These are phyloP conservation scores for Chrysodeixis includens DNA, from an alignment of 2,888 invertebrate genomes.

Conservation along the genomic window DNA sequence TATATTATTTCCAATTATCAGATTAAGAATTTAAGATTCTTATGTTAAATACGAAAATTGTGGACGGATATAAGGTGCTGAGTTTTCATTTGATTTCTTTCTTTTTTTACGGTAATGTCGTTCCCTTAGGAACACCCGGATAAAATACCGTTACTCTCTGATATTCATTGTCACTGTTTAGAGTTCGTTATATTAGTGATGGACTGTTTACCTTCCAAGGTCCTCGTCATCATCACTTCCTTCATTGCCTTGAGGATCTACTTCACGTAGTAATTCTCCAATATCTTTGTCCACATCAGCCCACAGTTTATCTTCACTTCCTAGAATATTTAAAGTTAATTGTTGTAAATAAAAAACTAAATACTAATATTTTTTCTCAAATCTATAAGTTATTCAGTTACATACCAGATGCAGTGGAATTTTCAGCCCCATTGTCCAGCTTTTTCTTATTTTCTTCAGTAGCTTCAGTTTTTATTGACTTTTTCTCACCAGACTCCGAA, in stretches of 20 bases:
- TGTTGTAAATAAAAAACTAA: neutral
- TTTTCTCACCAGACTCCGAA: slow-evolving; percentile 71
- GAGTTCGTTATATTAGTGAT: neutral
- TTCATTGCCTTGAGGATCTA: slow-evolving; percentile 91
- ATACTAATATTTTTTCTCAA: too few relatives aligned
- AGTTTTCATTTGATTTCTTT: too few relatives aligned
- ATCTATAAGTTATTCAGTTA: slow-evolving; percentile 5
- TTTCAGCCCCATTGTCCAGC: slow-evolving; percentile 81
- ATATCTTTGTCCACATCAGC: slow-evolving; percentile 95
- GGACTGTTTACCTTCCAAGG: slow-evolving; percentile 85
- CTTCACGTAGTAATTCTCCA: slow-evolving; percentile 92
- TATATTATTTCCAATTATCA: too few relatives aligned
- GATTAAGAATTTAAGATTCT: too few relatives aligned
- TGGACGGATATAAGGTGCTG: too few relatives aligned
- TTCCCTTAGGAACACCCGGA: too few relatives aligned
- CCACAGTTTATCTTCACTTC: slow-evolving; percentile 92
- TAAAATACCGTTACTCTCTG: too few relatives aligned
- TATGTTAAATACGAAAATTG: too few relatives aligned
- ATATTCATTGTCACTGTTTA: too few relatives aligned
- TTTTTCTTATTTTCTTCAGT: slow-evolving; percentile 81
- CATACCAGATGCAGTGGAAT: slow-evolving; percentile 72
- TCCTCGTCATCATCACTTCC: slow-evolving; percentile 92
- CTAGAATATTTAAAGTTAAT: neutral
- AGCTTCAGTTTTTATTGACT: slow-evolving; percentile 80
- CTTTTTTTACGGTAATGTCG: too few relatives aligned